Base-by-base conservation (phyloP, 2,113 vertebrate species). In the Romanogobio albipinnatus region DNA sequence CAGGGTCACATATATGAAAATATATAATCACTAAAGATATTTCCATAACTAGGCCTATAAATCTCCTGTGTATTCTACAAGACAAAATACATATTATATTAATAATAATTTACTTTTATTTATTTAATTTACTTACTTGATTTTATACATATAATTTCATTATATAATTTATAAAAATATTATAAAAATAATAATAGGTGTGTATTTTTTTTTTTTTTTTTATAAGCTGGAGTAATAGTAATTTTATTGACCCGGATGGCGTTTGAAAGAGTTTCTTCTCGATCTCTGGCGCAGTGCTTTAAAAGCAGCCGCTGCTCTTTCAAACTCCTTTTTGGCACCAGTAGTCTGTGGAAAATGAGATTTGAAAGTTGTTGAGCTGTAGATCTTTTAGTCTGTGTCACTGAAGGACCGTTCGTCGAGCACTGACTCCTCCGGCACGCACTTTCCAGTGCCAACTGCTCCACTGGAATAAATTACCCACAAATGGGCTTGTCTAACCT, bases 281-380 rank as follows among this genome's bases (percentile, higher is more conserved):
- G 33, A 39, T 9, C 62, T 66, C 17, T 36, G 64, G 9, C 15
- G 15, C 64, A 68, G 15, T 68, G 64, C 33, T 70, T 70, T 22
- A 36, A 39, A 70, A 39, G 66, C 66, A 11, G 17, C 33, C 1
- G 17, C 66, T 39, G 33, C 17, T 43, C 36, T 43, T 70, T 70
- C 33, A 1, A 43, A 11, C 66, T 5, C 1, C 3, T 43, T 70
- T 53, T 19, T 82, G 11, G 61, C 22, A 19, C 4, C 66, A 56
- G 68, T 19, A 74, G 61, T 29, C 5, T 70, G 47, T 85, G 64
- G 68, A 85, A 86, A 77, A 39, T 77, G 51, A 77, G 26, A 36
- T 76, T 76, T 76, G 26, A 58, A 19, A 58, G 75, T 39, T 39
- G 75, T 77, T 39, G 53, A 58, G 75, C 51, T n/a, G 56, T 22